Base-by-base conservation (phyloP, 2,113 vertebrate genomes). In the Ptilonorhynchus violaceus region DNA sequence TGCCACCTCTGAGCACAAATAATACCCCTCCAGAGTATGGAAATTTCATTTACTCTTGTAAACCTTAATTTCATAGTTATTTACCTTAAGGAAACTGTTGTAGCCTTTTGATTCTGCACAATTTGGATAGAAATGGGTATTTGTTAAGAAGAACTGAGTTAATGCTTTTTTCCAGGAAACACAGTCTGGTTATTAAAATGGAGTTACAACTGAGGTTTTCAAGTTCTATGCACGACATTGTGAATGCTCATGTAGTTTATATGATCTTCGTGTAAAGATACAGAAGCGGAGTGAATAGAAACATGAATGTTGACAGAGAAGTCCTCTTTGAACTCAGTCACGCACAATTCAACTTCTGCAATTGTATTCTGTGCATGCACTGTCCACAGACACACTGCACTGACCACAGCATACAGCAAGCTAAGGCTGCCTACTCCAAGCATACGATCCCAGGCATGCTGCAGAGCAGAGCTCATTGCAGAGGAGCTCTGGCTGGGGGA, bases 401-500 rank as follows among this genome's bases (percentile, higher is more conserved):
- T 56, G 69, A 49, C 16, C 58, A 18, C 73, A 75, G 56, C 35
- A 10, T 15, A 2, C 42, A 53, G 46, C 37, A 39, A 13, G 17
- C 41, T 56, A 19, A 60, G n/a, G 6, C 31, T 88, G 58, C 28
- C 64, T 72, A 58, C 78, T 93, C 10, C 44, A 37, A 72, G 20
- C 25, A 0, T 31, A 10, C 73, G 37, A 21, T n/a, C 44, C 24
- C 1, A 9, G 58, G 18, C 76, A 66, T 31, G 22, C 63, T 64
- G 70, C 2, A 7, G 52, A 69, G 18, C 58, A 23, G 35, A n/a
- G n/a, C 3, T 0, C 0, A 0, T 37, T 1, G 5, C 56, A 62
- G n/a, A 49, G n/a, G 19, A 85, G 39, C 55, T 58, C 19, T 59
- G 50, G 8, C 37, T 82, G 27, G 14, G 33, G 7, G 6, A 81